Evolutionary conservation across 2,888 invertebrate genomes (phyloP).

Genomic region (Stomorhina lunata): DNA sequence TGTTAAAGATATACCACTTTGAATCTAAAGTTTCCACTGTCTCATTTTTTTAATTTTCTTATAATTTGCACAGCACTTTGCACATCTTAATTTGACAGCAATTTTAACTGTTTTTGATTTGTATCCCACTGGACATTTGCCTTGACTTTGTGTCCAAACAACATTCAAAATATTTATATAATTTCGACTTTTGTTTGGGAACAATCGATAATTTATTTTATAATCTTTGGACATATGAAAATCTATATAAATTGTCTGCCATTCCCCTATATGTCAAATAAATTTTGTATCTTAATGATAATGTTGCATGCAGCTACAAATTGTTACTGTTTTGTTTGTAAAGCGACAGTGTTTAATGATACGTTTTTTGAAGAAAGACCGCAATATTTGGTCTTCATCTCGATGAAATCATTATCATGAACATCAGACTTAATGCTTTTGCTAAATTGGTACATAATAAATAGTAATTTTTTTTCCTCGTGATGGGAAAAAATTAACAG

Average conservation of each 20-base stretch:
- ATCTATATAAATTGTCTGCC: conserved; percentile 36
- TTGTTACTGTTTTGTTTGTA: conserved; percentile 6
- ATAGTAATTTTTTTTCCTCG: not conserved
- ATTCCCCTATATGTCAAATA: conserved; percentile 35
- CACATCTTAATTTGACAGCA: not conserved
- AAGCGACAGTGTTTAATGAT: conserved; percentile 21
- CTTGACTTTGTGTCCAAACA: not conserved
- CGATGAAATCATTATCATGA: not conserved
- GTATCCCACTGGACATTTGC: not conserved
- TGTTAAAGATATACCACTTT: too few species aligned
- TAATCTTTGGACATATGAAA: too few species aligned
- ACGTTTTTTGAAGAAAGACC: not conserved
- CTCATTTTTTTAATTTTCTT: not conserved
- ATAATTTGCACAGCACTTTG: not conserved
- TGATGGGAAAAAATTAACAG: conserved; percentile 1
- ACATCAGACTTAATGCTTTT: not conserved
- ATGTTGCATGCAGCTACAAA: conserved; percentile 35
- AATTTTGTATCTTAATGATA: conserved; percentile 41
- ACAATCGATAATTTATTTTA: conserved; percentile 6
- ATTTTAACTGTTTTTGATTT: conserved; percentile 28
- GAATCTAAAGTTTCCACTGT: conserved; percentile 1
- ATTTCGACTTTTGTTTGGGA: not conserved
- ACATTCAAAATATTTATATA: not conserved
- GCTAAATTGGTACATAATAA: not conserved
- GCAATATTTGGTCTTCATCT: conserved; percentile 1